phyloP scores from a whole-genome alignment of 1,140 invertebrate genomes.

The Eubasilissa regina region DNA sequence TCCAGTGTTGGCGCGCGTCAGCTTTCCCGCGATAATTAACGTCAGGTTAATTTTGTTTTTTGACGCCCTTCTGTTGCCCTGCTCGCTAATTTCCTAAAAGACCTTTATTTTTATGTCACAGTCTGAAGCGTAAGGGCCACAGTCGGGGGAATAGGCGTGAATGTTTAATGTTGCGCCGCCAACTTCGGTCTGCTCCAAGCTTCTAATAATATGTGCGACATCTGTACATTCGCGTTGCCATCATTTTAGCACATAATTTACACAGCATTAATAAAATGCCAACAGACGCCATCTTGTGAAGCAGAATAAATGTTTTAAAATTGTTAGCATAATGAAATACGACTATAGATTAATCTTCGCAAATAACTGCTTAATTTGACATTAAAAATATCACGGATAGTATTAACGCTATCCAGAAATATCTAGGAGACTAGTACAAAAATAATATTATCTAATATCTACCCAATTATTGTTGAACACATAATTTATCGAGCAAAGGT shows the following conservation, averaged over 20 bases:
- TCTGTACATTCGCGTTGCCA: too few relatives aligned
- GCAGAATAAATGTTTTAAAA: too few relatives aligned
- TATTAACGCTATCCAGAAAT: too few relatives aligned
- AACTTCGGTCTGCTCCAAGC: not conserved
- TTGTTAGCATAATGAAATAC: too few relatives aligned
- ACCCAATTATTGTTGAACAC: too few relatives aligned
- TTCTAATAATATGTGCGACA: not conserved
- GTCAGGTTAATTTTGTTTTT: conserved; percentile 40
- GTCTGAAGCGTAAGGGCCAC: not conserved
- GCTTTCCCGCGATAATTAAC: conserved; percentile 41
- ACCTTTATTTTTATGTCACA: conserved; percentile 42
- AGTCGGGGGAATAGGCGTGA: not conserved
- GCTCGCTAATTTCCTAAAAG: conserved; percentile 44
- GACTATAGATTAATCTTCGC: too few relatives aligned
- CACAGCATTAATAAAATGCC: not conserved
- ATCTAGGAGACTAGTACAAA: too few relatives aligned
- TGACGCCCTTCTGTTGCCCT: not conserved
- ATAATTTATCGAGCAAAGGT: too few relatives aligned
- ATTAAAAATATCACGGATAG: too few relatives aligned
- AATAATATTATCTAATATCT: too few relatives aligned
- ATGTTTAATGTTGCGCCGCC: conserved; percentile 35
- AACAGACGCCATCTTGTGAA: not conserved
- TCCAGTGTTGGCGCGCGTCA: conserved; percentile 19
- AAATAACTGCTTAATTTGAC: too few relatives aligned
- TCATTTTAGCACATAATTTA: not conserved